These are phyloP conservation scores for Strix uralensis DNA, from an alignment of 2,113 vertebrate species.

Conservation along the genomic window DNA sequence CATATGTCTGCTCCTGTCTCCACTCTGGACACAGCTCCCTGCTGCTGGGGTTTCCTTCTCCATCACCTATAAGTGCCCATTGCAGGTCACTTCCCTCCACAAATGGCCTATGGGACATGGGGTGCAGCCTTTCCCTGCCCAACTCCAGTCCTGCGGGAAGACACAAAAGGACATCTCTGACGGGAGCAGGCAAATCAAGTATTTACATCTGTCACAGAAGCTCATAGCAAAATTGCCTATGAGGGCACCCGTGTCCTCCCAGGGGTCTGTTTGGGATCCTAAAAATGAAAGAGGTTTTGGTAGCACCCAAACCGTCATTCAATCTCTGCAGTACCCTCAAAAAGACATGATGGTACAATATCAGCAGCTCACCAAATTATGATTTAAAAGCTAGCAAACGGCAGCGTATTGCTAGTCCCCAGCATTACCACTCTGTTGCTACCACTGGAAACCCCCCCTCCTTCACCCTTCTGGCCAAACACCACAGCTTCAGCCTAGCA, in stretches of 20 bases:
- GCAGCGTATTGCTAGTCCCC: accelerated
- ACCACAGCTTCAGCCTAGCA: not conserved
- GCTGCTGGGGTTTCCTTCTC: not conserved
- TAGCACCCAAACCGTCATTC: not conserved
- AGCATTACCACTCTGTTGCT: not conserved
- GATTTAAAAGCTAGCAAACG: not conserved
- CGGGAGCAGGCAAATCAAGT: not conserved
- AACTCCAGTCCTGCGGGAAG: not conserved
- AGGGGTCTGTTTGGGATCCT: not conserved
- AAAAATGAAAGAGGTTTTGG: not conserved
- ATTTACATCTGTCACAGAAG: not conserved
- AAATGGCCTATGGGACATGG: accelerated
- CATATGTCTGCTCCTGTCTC: accelerated
- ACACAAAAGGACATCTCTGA: not conserved
- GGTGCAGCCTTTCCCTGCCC: not conserved
- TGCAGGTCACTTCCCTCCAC: not conserved
- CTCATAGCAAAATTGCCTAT: not conserved
- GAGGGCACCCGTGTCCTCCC: not conserved
- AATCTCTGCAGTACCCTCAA: not conserved
- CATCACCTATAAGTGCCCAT: accelerated
- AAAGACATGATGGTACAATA: not conserved
- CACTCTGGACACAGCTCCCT: not conserved
- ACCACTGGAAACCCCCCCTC: not conserved
- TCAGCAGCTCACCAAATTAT: not conserved
- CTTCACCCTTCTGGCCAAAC: not conserved